phyloP scores from a whole-genome alignment of 2,113 vertebrate species.

The Vireo altiloquus region DNA sequence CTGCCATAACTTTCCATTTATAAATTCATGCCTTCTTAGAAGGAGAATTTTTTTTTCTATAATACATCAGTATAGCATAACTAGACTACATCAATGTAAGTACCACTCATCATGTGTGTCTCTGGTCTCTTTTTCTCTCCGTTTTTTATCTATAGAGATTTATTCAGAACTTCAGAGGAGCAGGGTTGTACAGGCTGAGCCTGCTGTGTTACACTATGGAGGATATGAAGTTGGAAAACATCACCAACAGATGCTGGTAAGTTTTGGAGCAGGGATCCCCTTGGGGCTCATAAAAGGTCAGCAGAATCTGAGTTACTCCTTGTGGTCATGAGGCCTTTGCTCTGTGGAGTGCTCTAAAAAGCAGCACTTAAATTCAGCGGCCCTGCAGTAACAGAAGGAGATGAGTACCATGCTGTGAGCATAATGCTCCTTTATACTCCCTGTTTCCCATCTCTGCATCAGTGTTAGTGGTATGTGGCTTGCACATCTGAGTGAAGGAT shows the following conservation, averaged over 20 bases:
- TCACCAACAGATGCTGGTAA: conserved; percentile 82
- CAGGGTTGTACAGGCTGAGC: conserved; percentile 78
- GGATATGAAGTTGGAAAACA: conserved; percentile 82
- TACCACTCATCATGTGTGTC: neutral
- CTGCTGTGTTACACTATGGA: conserved; percentile 87
- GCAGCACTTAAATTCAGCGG: neutral
- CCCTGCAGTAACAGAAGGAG: neutral
- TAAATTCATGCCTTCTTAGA: neutral
- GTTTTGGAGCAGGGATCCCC: neutral
- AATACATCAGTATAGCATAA: neutral
- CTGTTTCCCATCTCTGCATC: neutral
- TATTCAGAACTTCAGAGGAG: conserved; percentile 78
- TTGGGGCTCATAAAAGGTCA: neutral
- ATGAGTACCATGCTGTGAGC: neutral
- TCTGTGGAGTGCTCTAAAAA: neutral
- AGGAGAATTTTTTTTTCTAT: neutral
- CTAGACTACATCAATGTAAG: neutral
- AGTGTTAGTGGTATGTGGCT: neutral
- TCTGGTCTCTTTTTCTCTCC: neutral
- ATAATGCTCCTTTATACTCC: neutral
- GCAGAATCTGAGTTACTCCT: neutral
- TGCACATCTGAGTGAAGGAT: neutral
- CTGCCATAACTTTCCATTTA: neutral
- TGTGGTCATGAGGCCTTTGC: neutral
- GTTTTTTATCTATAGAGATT: conserved; percentile 70